These are phyloP conservation scores for Philaenus spumarius DNA, from an alignment of 1,140 invertebrate genomes.

Conservation along the genomic window DNA sequence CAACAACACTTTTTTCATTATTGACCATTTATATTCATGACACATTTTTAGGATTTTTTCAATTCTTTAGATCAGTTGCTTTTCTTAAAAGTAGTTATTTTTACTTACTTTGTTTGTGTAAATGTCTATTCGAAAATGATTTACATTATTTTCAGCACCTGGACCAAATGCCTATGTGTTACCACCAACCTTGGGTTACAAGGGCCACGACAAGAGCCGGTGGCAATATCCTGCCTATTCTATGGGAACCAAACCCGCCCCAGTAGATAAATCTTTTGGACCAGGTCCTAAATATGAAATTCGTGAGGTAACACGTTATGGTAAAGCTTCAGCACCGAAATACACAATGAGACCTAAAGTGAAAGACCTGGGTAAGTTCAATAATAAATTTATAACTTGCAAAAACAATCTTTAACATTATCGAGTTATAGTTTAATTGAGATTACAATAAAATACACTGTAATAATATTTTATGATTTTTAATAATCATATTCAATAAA, in stretches of 20 bases:
- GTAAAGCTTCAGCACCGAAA: conserved; percentile 41
- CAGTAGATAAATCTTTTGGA: conserved; percentile 25
- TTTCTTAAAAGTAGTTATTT: no score
- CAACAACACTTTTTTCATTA: no score
- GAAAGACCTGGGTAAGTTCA: background rate
- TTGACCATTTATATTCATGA: no score
- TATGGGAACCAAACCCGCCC: conserved; percentile 41
- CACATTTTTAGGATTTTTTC: no score
- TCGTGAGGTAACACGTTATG: conserved; percentile 41
- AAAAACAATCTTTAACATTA: background rate
- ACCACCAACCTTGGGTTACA: conserved; percentile 49
- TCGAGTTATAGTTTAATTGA: background rate
- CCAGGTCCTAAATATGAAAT: conserved; percentile 47
- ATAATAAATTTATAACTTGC: background rate
- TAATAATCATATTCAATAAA: background rate
- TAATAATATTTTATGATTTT: background rate
- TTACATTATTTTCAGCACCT: conserved; percentile 41
- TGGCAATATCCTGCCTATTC: conserved; percentile 52
- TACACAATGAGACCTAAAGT: conserved; percentile 34
- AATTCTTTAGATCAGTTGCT: no score
- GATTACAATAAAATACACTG: background rate
- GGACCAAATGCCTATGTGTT: conserved; percentile 53
- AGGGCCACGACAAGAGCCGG: conserved; percentile 47
- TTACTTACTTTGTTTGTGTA: no score
- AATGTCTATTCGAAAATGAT: no score